Evolutionary conservation across 2,797 vertebrate species (phyloP), one percentile per base, ranked within the genome.

Genomic region (Pipistrellus kuhlii): DNA sequence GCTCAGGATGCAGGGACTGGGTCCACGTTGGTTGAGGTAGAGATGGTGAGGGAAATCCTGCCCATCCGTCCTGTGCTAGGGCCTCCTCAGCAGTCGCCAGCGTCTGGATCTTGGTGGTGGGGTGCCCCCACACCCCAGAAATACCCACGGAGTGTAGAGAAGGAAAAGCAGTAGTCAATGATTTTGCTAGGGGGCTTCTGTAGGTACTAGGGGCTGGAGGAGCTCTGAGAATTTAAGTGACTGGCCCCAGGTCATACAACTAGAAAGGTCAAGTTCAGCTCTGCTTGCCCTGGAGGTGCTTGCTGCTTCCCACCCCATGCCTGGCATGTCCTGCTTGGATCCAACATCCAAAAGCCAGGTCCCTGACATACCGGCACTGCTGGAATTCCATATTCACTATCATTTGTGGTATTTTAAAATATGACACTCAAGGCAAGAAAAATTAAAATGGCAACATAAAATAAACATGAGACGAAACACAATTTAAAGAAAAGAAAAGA

Each of bases 51-150:
- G 30, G 23, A 25, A 10, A 8, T 25, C 41, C 64, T 25, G n/a
- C 17, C 51, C 5, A 0, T 6, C 3, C 0, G 2, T 6, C 18
- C 59, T 3, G 4, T 25, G 41, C 27, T 20, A n/a, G 46, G 55
- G 38, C 20, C 53, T 27, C 62, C 0, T 3, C 14, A 4, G 12
- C 55, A 11, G 7, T 8, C 6, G 17, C 20, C 23, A 23, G 38
- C 0, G 30, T 72, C 72, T 11, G 0, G 2, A n/a, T 35, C 62
- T 62, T 44, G 35, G 35, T 3, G 9, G 18, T 2, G 13, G 64
- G 69, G 46, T 18, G 30, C n/a, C 32, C 4, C 0, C 1, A 32
- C 6, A 5, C 8, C 85, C 25, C 1, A 2, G 46, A 55, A 69
- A 71, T 10, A 48, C 25, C 27, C 21, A 9, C 0, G 1, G 15